Base-by-base conservation (phyloP, 2,888 invertebrate genomes). In the Callosobruchus maculatus region DNA sequence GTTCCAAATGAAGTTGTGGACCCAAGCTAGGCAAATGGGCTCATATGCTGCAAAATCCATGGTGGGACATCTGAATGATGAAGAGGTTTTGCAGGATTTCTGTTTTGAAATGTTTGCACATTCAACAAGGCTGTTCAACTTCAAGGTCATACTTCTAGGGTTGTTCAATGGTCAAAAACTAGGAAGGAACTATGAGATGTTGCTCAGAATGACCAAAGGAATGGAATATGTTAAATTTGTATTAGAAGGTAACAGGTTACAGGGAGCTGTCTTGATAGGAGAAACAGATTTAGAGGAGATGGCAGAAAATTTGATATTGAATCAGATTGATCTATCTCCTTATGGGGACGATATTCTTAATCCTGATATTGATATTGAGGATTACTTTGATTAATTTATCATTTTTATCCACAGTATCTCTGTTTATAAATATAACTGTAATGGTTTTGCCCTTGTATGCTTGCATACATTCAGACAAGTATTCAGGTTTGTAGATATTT, bases 71-170 rank as follows among this genome's bases (percentile, higher is more conserved):
- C 83, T 90, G 7, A 89, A 87, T 18, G 88, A 90, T 7, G 92
- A 94, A 86, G 89, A 89, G 78, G 89, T 94, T 20, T 88, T 93
- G 74, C 95, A 94, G 87, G 99, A 99, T 86, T 97, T 99, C 86
- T 97, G 97, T 85, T 99, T 99, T 88, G 99, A 99, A 88, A 87
- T 99, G 66, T 99, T 99, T 84, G 94, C 97, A 0, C 99, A 99
- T 87, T 96, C 97, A 21, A 99, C 99, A 0, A 93, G 92, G 77
- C 93, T 99, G 80, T 99, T 98, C 88, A 97, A 96, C 2, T 95
- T 93, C 84, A 97, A 98, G 89, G 96, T 98, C 0, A 92, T 98
- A 21, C 88, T 99, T 72, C 88, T 99, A 70, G 98, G 99, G 9
- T 91, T 96, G 76, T 98, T 92, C 85, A 98, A 99, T 89, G 98